These are phyloP conservation scores for Drosophila funebris DNA, from an alignment of 1,140 invertebrate genomes.

Conservation along the genomic window DNA sequence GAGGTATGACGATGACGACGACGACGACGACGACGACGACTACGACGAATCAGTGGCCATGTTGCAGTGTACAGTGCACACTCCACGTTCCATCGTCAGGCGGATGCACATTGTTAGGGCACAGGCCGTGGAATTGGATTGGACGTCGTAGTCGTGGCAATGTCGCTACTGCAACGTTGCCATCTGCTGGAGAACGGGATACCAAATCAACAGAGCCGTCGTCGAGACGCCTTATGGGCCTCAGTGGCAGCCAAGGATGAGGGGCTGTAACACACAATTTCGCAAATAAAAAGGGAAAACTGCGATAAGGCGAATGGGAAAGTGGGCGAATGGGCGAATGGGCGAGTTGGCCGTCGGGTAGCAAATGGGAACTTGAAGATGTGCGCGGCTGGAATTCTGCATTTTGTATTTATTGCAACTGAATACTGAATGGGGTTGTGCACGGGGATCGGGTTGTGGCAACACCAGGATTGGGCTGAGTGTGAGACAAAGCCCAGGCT, in stretches of 20 bases:
- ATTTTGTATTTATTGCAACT: slow-evolving; percentile 79
- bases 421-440: slow-evolving; percentile 4
- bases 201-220: slow-evolving; percentile 73
- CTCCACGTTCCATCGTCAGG: slow-evolving; percentile 32
- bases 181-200: not conserved
- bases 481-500: slow-evolving; percentile 29
- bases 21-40: slow-evolving; percentile 35
- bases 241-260: slow-evolving; percentile 7
- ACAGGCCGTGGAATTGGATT: slow-evolving; percentile 73
- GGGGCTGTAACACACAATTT: slow-evolving; percentile 4
- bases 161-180: slow-evolving; percentile 23
- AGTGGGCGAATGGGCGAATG: slow-evolving; percentile 13
- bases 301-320: slow-evolving; percentile 25
- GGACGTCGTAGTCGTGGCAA: slow-evolving; percentile 40
- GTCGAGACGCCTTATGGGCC: slow-evolving; percentile 69
- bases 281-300: slow-evolving; percentile 36
- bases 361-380: slow-evolving; percentile 65
- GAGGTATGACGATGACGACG: not conserved
- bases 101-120: slow-evolving; percentile 79
- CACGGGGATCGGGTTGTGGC: not conserved
- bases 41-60: slow-evolving; percentile 64
- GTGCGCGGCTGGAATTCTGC: slow-evolving; percentile 60
- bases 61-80: slow-evolving; percentile 25
- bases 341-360: not conserved
- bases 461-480: not conserved